A percentile compares a stretch with the other conserved stretches of the same genome.
phyloP scores from a whole-genome alignment of 2,113 vertebrate genomes.

The Carollia perspicillata region DNA sequence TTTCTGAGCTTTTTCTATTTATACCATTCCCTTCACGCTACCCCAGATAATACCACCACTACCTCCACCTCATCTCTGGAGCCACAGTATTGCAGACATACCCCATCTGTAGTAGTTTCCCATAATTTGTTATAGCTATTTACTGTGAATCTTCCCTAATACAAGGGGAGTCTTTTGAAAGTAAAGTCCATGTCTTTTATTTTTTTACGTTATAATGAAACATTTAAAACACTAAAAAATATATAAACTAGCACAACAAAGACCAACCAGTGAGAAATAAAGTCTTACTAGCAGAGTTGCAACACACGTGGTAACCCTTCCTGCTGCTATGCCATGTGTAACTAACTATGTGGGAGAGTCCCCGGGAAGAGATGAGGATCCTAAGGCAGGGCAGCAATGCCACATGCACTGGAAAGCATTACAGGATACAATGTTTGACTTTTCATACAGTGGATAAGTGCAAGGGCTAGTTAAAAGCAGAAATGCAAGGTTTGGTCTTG shows the following conservation, averaged over 20 bases:
- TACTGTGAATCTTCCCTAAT: neutral
- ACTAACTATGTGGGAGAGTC: neutral
- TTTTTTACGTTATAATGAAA: neutral
- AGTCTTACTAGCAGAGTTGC: neutral
- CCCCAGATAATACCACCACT: neutral
- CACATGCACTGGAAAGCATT: fast-evolving
- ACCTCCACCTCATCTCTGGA: neutral
- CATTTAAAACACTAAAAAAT: neutral
- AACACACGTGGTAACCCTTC: neutral
- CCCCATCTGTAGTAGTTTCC: neutral
- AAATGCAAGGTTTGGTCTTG: neutral
- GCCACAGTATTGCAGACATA: neutral
- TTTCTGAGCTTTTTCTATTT: neutral
- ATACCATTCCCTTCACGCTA: neutral
- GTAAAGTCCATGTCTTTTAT: neutral
- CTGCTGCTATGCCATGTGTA: neutral
- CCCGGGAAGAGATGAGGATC: neutral
- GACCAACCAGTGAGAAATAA: neutral
- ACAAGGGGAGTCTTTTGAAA: neutral
- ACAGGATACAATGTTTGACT: neutral
- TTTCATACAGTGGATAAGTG: neutral
- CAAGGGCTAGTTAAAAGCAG: neutral
- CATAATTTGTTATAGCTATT: neutral
- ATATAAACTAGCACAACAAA: neutral
- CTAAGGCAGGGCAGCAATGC: neutral